phyloP scores from a whole-genome alignment of 1,140 invertebrate genomes.

The Pseudomyrmex flavicornis region DNA sequence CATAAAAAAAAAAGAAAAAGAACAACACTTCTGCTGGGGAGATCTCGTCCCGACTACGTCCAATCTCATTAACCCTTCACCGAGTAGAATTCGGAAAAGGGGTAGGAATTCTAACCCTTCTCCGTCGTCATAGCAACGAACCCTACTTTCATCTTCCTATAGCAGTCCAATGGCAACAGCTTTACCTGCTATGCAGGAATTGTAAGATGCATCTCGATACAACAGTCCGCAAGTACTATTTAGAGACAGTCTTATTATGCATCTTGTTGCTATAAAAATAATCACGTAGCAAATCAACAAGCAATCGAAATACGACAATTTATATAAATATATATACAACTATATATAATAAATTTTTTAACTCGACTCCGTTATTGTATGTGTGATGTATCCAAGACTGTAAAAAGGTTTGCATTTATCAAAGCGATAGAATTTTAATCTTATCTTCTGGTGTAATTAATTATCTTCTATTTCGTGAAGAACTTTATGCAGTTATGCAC shows the following conservation, averaged over 20 bases:
- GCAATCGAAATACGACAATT: too few relatives aligned
- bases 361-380: too few relatives aligned
- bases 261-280: not conserved
- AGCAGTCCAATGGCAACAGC: slow-evolving; percentile 74
- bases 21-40: slow-evolving; percentile 13
- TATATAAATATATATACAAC: too few relatives aligned
- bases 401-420: slow-evolving; percentile 15
- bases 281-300: not conserved
- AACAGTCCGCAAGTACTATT: not conserved
- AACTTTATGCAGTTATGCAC: too few relatives aligned
- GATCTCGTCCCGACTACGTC: slow-evolving; percentile 73
- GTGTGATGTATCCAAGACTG: not conserved
- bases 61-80: slow-evolving; percentile 85
- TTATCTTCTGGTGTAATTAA: slow-evolving; percentile 33
- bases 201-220: slow-evolving; percentile 59
- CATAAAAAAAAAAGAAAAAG: slow-evolving; percentile 8
- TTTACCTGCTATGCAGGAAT: slow-evolving; percentile 70
- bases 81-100: slow-evolving; percentile 64
- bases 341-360: too few relatives aligned
- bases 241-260: not conserved
- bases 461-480: slow-evolving; percentile 33
- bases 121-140: slow-evolving; percentile 81
- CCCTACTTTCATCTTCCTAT: slow-evolving; percentile 78
- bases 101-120: slow-evolving; percentile 80
- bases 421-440: slow-evolving; percentile 51